Conservation (phyloP, 2,888 invertebrate species). For the Selenia dentaria region DNA sequence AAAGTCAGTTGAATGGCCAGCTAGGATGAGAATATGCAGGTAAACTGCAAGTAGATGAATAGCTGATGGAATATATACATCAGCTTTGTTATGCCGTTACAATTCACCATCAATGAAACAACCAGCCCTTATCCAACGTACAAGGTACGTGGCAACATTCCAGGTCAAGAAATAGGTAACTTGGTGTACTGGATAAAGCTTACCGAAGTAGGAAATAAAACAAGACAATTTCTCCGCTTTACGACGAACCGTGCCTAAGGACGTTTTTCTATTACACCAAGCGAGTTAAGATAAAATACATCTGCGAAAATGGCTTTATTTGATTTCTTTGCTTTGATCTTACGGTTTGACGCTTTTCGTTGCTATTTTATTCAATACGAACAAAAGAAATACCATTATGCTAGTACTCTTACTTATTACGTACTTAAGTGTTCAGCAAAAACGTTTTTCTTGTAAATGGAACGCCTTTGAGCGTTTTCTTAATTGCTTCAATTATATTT, state of each 20-base stretch:
- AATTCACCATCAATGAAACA: too few species aligned
- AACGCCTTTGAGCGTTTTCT: constrained; percentile 20
- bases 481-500: constrained; percentile 25
- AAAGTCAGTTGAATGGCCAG: too few species aligned
- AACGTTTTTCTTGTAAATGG: constrained; percentile 25
- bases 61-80: too few species aligned
- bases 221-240: constrained; percentile 31
- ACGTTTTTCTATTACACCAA: constrained; percentile 16
- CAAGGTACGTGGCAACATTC: too few species aligned
- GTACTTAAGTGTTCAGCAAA: constrained; percentile 13
- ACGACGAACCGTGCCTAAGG: constrained; percentile 12
- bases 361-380: constrained; percentile 1
- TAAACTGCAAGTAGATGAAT: too few species aligned
- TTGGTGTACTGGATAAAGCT: too few species aligned
- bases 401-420: constrained; percentile 11
- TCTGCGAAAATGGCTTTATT: constrained; percentile 33
- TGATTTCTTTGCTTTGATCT: constrained; percentile 29
- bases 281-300: constrained; percentile 20
- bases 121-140: too few species aligned
- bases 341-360: constrained; percentile 11
- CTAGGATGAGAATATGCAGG: too few species aligned
- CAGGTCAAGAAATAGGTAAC: too few species aligned
- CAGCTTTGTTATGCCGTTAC: too few species aligned
- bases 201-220: constrained; percentile 31
- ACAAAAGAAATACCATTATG: constrained; percentile 14